phyloP scores from a whole-genome alignment of 1,140 invertebrate species.

The Bombus picipes region DNA sequence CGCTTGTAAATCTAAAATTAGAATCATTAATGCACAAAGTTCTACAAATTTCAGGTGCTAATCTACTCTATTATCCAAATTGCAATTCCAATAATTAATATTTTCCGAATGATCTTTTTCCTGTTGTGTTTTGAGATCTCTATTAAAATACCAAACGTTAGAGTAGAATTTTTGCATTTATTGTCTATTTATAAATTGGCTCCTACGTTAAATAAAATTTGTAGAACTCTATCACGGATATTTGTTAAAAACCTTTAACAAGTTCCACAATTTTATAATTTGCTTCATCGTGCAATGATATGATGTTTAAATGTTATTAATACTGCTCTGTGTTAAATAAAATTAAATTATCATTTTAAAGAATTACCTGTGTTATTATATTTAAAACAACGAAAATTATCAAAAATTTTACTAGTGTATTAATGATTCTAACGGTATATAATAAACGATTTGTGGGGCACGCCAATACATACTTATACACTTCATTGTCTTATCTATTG shows the following conservation, averaged over 20 bases:
- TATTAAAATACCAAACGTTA: not conserved
- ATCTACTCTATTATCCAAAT: not conserved
- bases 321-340: slow-evolving; percentile 48
- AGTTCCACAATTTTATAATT: not conserved
- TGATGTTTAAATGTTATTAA: slow-evolving; percentile 37
- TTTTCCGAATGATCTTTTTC: not conserved
- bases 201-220: slow-evolving; percentile 4
- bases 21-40: slow-evolving; percentile 67
- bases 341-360: slow-evolving; percentile 17
- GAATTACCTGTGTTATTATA: slow-evolving; percentile 5
- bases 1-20: slow-evolving; percentile 58
- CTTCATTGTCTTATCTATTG: slow-evolving; percentile 56
- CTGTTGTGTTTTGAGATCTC: not conserved
- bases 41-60: not conserved
- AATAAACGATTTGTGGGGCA: slow-evolving; percentile 45
- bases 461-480: slow-evolving; percentile 57
- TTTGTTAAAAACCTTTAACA: not conserved
- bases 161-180: not conserved
- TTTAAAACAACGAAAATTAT: slow-evolving; percentile 1
- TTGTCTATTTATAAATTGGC: slow-evolving; percentile 2
- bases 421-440: slow-evolving; percentile 65
- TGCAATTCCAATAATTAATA: not conserved
- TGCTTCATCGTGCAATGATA: not conserved
- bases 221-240: not conserved
- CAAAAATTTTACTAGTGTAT: slow-evolving; percentile 46